These are phyloP conservation scores for Xenopus laevis DNA, from an alignment of 2,113 vertebrate species.

Conservation along the genomic window DNA sequence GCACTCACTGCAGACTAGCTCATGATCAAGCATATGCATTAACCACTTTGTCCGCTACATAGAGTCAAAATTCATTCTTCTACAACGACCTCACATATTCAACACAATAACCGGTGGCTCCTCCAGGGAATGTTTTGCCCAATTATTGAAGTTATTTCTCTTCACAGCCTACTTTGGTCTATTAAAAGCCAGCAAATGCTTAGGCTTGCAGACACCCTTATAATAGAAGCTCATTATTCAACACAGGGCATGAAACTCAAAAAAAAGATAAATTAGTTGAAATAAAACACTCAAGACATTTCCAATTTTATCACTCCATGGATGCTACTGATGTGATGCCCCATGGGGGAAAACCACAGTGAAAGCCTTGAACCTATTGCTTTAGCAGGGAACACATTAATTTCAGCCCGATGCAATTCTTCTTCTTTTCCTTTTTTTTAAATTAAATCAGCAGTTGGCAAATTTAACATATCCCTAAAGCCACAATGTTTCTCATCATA, in stretches of 20 bases:
- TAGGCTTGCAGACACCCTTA: background rate
- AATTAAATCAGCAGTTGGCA: slow-evolving; percentile 50
- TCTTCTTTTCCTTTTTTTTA: background rate
- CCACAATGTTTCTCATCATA: slow-evolving; percentile 45
- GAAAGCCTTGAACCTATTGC: slow-evolving; percentile 4
- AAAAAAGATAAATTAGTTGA: slow-evolving; percentile 19
- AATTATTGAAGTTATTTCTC: slow-evolving; percentile 4
- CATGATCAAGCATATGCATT: too few relatives aligned
- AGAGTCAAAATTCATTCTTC: background rate
- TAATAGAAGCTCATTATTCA: slow-evolving; percentile 29
- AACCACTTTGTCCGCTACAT: too few relatives aligned
- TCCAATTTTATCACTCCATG: slow-evolving; percentile 1
- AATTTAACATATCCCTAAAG: slow-evolving; percentile 42
- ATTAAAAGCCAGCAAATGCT: slow-evolving; percentile 5
- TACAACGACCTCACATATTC: background rate
- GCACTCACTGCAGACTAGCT: too few relatives aligned
- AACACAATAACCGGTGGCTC: slow-evolving; percentile 1
- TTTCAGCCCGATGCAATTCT: slow-evolving; percentile 3
- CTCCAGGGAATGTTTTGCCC: slow-evolving; percentile 1
- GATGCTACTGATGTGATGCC: background rate
- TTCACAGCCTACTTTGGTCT: background rate
- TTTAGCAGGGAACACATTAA: background rate
- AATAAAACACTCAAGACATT: background rate
- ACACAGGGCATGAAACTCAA: background rate
- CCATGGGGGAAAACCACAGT: fast-evolving